These are phyloP conservation scores for Melangyna quadrimaculata DNA, from an alignment of 2,888 invertebrate species.

Conservation along the genomic window DNA sequence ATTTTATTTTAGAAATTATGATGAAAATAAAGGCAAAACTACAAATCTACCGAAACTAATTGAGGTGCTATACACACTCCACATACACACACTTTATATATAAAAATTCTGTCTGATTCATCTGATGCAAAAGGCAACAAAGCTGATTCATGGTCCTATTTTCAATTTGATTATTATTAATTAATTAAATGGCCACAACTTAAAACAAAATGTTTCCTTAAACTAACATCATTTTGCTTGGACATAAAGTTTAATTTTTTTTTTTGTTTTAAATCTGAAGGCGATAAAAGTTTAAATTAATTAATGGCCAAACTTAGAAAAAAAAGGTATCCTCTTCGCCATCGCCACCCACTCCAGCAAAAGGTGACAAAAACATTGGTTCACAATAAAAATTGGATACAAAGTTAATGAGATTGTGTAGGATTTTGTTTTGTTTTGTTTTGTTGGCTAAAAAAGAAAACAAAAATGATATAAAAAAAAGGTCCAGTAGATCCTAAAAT, in stretches of 20 bases:
- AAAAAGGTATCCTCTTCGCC: background rate
- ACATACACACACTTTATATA: background rate
- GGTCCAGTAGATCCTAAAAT: background rate
- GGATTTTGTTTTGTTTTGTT: background rate
- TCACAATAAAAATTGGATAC: constrained; percentile 1
- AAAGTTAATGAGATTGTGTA: background rate
- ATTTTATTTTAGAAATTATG: background rate
- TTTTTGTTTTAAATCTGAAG: too few relatives aligned
- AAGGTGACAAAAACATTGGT: constrained; percentile 4
- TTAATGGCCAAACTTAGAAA: constrained; percentile 13
- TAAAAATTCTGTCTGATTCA: background rate
- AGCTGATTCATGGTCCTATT: background rate
- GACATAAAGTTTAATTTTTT: too few relatives aligned
- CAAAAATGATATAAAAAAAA: background rate
- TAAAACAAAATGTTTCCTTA: background rate
- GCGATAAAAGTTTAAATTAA: background rate
- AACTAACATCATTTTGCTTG: background rate
- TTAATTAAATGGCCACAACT: background rate
- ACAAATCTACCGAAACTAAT: background rate
- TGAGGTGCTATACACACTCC: background rate
- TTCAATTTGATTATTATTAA: background rate
- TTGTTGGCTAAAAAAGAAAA: background rate
- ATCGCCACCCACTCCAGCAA: background rate
- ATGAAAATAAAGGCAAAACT: background rate
- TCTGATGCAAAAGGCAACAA: background rate